Evolutionary conservation across 2,113 vertebrate genomes (phyloP).

Genomic region (Eudyptes chrysolophus): DNA sequence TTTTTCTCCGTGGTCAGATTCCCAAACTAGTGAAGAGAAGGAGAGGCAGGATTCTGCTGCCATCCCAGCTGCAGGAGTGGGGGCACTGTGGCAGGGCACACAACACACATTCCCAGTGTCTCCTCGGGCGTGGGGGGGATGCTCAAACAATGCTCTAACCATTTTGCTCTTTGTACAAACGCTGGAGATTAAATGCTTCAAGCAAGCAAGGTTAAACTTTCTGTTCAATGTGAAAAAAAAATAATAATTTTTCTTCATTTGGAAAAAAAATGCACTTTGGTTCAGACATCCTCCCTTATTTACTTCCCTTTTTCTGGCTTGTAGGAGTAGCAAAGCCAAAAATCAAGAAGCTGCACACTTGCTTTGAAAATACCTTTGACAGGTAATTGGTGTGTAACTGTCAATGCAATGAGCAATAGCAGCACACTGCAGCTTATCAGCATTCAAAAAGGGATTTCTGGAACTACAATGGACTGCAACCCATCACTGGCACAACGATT

Average conservation of each 20-base stretch:
- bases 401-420: background rate
- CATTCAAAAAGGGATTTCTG: background rate
- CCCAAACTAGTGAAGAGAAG: background rate
- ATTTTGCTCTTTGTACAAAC: background rate
- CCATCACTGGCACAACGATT: background rate
- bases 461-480: background rate
- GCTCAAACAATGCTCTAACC: background rate
- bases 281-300: background rate
- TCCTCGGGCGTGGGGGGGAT: accelerated
- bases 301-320: background rate
- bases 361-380: conserved; percentile 3
- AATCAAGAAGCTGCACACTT: background rate
- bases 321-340: background rate
- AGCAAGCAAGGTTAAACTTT: background rate
- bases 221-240: background rate
- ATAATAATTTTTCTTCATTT: background rate
- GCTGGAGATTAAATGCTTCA: background rate
- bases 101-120: background rate
- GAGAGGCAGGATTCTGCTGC: background rate
- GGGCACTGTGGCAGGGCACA: background rate
- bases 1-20: background rate
- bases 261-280: background rate
- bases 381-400: background rate
- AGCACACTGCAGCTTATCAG: background rate
- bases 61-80: background rate